Conservation (phyloP, 2,113 vertebrate genomes). For the Castor canadensis region DNA sequence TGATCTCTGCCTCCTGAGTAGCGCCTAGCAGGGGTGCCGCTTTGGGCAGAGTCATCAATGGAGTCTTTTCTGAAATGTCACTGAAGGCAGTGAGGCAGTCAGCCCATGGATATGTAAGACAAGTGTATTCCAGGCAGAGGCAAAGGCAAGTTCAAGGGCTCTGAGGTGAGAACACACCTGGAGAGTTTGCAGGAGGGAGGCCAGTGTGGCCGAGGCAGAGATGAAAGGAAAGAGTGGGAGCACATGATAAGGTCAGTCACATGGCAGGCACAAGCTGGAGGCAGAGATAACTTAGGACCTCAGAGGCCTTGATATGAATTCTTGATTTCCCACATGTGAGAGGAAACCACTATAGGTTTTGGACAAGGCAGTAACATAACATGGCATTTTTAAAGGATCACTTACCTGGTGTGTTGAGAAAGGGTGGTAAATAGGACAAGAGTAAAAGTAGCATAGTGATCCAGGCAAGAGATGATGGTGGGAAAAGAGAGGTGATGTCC, state of each 20-base stretch:
- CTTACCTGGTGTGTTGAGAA: slow-evolving; percentile 23
- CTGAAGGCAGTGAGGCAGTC: not conserved
- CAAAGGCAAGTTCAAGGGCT: not conserved
- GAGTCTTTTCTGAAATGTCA: not conserved
- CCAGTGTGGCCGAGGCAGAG: not conserved
- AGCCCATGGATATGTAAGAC: not conserved
- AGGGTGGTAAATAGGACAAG: not conserved
- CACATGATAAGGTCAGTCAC: not conserved
- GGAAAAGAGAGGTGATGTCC: not conserved
- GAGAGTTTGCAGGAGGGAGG: not conserved
- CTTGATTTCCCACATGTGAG: slow-evolving; percentile 5
- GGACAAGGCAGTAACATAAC: not conserved
- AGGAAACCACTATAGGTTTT: not conserved
- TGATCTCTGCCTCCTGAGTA: no score
- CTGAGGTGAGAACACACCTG: not conserved
- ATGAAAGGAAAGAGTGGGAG: not conserved
- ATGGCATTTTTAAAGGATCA: slow-evolving; percentile 9
- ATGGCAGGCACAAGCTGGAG: not conserved
- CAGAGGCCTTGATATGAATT: not conserved
- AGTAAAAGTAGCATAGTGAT: not conserved
- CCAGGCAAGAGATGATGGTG: not conserved
- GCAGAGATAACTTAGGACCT: not conserved
- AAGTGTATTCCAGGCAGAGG: not conserved
- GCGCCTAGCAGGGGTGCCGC: no score
- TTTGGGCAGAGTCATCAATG: not conserved